A percentile compares a stretch with the other conserved stretches of the same genome.
Conservation (phyloP, 2,797 vertebrate species). For the Pterois miles region DNA sequence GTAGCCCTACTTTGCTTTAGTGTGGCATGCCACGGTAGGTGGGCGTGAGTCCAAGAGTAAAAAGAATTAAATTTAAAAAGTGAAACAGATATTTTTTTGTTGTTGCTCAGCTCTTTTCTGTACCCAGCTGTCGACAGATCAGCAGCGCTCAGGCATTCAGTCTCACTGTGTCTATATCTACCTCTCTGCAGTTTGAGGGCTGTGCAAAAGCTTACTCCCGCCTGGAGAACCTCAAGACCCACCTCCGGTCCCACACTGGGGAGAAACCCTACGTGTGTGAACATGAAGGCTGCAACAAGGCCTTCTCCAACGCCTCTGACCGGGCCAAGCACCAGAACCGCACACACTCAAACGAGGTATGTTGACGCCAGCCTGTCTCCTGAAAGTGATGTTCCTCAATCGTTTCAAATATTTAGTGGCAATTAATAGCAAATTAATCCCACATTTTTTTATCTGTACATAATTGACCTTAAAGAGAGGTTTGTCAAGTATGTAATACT, state of each 20-base stretch:
- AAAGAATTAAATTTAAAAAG: slow-evolving; percentile 57
- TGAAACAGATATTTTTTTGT: slow-evolving; percentile 33
- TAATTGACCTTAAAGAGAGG: too few species aligned
- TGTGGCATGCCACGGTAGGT: slow-evolving; percentile 59
- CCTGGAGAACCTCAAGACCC: slow-evolving; percentile 98
- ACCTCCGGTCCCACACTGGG: slow-evolving; percentile 97
- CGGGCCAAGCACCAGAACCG: slow-evolving; percentile 99
- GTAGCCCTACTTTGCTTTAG: slow-evolving; percentile 58
- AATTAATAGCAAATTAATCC: too few species aligned
- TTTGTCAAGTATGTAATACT: too few species aligned
- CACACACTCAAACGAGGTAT: slow-evolving; percentile 98
- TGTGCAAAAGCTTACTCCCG: slow-evolving; percentile 97
- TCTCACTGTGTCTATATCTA: slow-evolving; percentile 46
- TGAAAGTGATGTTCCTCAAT: too few species aligned
- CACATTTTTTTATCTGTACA: too few species aligned
- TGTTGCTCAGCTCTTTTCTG: slow-evolving; percentile 20
- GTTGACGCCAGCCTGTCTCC: neutral
- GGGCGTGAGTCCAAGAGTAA: slow-evolving; percentile 49
- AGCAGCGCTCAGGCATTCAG: neutral
- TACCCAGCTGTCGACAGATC: slow-evolving; percentile 44
- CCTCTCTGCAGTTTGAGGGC: slow-evolving; percentile 92
- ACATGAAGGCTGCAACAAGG: slow-evolving; percentile 98
- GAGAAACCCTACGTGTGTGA: slow-evolving; percentile 99
- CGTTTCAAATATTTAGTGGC: too few species aligned
- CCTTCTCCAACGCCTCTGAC: slow-evolving; percentile 98